Conservation (phyloP, 2,797 vertebrate species). For the Sebastes taczanowskii region DNA sequence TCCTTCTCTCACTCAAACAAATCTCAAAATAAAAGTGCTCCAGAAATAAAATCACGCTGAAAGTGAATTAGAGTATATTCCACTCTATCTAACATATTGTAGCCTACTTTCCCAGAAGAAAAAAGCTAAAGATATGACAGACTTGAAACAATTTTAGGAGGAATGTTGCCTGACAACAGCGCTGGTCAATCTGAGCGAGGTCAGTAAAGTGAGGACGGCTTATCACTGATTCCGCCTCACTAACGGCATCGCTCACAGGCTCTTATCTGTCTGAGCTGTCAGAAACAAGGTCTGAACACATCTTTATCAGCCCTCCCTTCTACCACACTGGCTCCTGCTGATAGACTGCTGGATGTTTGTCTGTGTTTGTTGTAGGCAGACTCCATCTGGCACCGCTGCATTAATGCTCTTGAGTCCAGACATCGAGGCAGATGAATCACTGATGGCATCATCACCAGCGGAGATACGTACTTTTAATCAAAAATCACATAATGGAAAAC, state of each 20-base stretch:
- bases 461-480: not conserved
- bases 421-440: constrained; percentile 7
- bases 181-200: not conserved
- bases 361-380: constrained; percentile 21
- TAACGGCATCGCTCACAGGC: constrained; percentile 32
- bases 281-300: constrained; percentile 58
- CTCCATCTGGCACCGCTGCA: constrained; percentile 20
- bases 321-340: constrained; percentile 44
- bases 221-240: constrained; percentile 35
- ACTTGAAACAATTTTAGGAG: not conserved
- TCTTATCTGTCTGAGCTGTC: constrained; percentile 60
- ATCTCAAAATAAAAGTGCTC: no score
- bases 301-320: constrained; percentile 58
- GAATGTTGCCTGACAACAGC: constrained; percentile 1
- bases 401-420: constrained; percentile 26
- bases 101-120: no score
- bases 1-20: no score
- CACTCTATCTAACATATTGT: not conserved
- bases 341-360: constrained; percentile 9
- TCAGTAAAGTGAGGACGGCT: constrained; percentile 16
- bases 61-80: not conserved
- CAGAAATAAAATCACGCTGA: not conserved
- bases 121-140: not conserved
- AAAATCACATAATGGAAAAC: not conserved
- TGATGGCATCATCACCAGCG: not conserved